Evolutionary conservation across 2,113 vertebrate species (phyloP).

Genomic region (Pimephales promelas): DNA sequence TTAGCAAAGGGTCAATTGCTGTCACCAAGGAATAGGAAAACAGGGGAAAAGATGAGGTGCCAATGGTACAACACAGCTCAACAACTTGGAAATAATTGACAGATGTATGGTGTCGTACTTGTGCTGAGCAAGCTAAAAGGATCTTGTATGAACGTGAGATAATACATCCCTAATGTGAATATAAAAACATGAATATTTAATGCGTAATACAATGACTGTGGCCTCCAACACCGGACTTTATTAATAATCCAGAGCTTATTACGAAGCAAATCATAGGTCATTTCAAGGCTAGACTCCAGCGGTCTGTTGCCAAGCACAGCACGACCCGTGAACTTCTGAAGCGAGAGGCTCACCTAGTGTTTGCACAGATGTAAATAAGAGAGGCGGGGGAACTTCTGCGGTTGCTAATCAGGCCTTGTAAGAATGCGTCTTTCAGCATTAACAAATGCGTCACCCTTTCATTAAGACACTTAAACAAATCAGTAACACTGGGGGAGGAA

Average conservation of each 20-base stretch:
- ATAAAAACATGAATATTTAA: conserved; percentile 50
- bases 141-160: conserved; percentile 18
- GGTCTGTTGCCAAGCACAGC: conserved; percentile 19
- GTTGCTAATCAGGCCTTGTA: conserved; percentile 75
- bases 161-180: conserved; percentile 50
- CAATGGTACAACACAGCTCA: conserved; percentile 12
- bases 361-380: conserved; percentile 70
- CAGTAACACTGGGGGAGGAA: conserved; percentile 50
- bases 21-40: conserved; percentile 6
- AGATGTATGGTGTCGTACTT: background rate
- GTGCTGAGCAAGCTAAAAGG: background rate
- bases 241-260: conserved; percentile 57
- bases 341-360: background rate
- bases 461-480: conserved; percentile 62
- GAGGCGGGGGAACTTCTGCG: conserved; percentile 61
- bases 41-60: background rate
- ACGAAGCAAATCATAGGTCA: conserved; percentile 38
- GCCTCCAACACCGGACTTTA: conserved; percentile 34
- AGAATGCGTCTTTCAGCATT: conserved; percentile 66
- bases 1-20: no score
- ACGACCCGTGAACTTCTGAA: conserved; percentile 26
- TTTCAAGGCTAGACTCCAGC: conserved; percentile 17
- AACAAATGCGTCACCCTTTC: conserved; percentile 72
- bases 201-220: conserved; percentile 29
- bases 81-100: conserved; percentile 1